Percentiles rank a stretch among this genome's conserved stretches.
Conservation (phyloP, 1,140 invertebrate species). For the Papilio glaucus region DNA sequence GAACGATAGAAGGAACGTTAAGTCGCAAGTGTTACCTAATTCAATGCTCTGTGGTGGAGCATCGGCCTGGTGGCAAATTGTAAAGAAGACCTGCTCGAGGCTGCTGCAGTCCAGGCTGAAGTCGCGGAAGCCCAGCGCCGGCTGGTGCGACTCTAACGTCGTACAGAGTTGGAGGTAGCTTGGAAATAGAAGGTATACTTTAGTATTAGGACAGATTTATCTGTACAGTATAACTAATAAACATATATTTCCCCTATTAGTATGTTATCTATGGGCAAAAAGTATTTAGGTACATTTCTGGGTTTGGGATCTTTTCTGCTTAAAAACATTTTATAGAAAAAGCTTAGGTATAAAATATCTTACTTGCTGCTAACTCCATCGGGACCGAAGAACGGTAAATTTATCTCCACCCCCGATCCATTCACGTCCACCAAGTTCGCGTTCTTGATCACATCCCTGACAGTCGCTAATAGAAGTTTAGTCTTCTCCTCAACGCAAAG, state of each 20-base stretch:
- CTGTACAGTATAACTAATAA: no score
- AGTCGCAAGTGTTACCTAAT: constrained; percentile 48
- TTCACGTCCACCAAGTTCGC: constrained; percentile 73
- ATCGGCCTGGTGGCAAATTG: constrained; percentile 80
- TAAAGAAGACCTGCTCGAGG: constrained; percentile 84
- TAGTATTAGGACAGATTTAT: no score
- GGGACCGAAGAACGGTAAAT: constrained; percentile 82
- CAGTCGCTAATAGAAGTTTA: constrained; percentile 70
- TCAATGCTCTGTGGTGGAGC: constrained; percentile 41
- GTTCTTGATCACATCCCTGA: constrained; percentile 79
- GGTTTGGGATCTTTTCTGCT: no score
- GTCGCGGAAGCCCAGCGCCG: constrained; percentile 72
- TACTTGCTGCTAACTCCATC: constrained; percentile 83
- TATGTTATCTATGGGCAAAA: no score
- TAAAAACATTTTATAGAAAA: no score
- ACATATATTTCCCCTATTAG: no score
- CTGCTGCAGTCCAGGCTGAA: constrained; percentile 84
- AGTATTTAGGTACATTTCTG: no score
- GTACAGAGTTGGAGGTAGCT: constrained; percentile 80
- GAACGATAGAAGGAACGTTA: no score
- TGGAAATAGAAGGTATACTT: constrained; percentile 37
- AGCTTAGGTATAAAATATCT: no score
- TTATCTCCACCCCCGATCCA: constrained; percentile 74
- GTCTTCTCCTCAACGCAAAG: constrained; percentile 63
- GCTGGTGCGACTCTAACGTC: constrained; percentile 75